Percentiles rank a stretch among this genome's conserved stretches.
Evolutionary conservation across 64 coral and sea anemone species (phyloP).

Genomic region (Montipora efflorescens): DNA sequence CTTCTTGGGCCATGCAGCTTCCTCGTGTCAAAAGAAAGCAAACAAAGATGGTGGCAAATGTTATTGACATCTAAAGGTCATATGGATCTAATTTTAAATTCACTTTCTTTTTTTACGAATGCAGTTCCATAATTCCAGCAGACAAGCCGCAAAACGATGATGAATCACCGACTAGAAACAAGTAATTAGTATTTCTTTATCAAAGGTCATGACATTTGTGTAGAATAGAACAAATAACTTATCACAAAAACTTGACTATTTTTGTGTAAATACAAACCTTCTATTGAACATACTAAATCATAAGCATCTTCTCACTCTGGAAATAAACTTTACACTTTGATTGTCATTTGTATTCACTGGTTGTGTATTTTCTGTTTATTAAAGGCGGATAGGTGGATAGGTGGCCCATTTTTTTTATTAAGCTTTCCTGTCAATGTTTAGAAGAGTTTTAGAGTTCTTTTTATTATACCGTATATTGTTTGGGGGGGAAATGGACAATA

Average conservation of each 20-base stretch:
- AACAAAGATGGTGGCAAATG: slow-evolving; percentile 54
- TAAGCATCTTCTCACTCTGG: slow-evolving; percentile 54
- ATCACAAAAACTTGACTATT: slow-evolving; percentile 52
- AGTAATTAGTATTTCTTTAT: slow-evolving; percentile 60
- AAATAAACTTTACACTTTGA: slow-evolving; percentile 63
- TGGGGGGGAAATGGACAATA: slow-evolving; percentile 30
- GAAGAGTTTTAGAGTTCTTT: slow-evolving; percentile 61
- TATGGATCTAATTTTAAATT: not conserved
- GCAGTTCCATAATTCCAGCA: slow-evolving; percentile 57
- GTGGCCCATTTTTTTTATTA: not conserved
- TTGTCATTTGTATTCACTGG: slow-evolving; percentile 61
- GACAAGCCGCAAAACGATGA: slow-evolving; percentile 35
- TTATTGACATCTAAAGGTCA: slow-evolving; percentile 14
- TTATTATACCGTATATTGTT: slow-evolving; percentile 44
- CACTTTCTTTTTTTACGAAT: slow-evolving; percentile 6
- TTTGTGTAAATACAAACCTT: slow-evolving; percentile 61
- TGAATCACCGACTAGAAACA: not conserved
- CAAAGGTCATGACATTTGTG: slow-evolving; percentile 62
- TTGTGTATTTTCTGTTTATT: slow-evolving; percentile 63
- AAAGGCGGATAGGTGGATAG: not conserved
- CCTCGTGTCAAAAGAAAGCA: slow-evolving; percentile 60
- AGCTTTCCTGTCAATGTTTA: slow-evolving; percentile 2
- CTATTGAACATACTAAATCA: slow-evolving; percentile 47
- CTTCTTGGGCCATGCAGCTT: slow-evolving; percentile 51
- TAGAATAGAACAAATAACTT: slow-evolving; percentile 12